Conservation (phyloP, 2,888 invertebrate species). For the Xanthia icteritia region DNA sequence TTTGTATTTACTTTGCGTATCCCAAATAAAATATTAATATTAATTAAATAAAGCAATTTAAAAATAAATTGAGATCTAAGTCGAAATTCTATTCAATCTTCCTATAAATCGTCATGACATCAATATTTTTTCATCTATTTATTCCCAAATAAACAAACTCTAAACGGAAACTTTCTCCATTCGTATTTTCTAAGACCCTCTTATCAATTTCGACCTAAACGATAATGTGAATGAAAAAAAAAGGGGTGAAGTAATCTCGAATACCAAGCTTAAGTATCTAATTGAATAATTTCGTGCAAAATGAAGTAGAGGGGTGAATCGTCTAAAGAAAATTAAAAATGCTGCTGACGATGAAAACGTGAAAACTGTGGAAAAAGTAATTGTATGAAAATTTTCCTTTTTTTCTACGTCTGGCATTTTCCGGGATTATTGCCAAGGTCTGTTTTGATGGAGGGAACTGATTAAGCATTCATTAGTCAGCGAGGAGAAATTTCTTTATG, state of each 20-base stretch:
- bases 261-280: slow-evolving; percentile 79
- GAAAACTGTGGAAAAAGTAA: slow-evolving; percentile 41
- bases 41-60: too few relatives aligned
- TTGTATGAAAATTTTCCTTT: slow-evolving; percentile 33
- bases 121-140: neutral
- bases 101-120: neutral
- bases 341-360: slow-evolving; percentile 50
- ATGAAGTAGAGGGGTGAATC: slow-evolving; percentile 39
- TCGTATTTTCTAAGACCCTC: slow-evolving; percentile 61
- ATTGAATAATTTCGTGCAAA: slow-evolving; percentile 85
- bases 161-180: slow-evolving; percentile 20
- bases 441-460: slow-evolving; percentile 40
- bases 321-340: slow-evolving; percentile 59
- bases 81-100: neutral
- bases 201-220: slow-evolving; percentile 73
- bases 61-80: neutral
- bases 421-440: slow-evolving; percentile 20
- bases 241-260: slow-evolving; percentile 80
- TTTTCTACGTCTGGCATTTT: slow-evolving; percentile 20
- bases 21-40: too few relatives aligned
- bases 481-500: slow-evolving; percentile 22
- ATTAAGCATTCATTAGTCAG: slow-evolving; percentile 48
- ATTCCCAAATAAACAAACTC: slow-evolving; percentile 7
- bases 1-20: too few relatives aligned
- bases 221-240: slow-evolving; percentile 81